Base-by-base conservation (phyloP, 2,797 vertebrate species). In the Peromyscus eremicus region DNA sequence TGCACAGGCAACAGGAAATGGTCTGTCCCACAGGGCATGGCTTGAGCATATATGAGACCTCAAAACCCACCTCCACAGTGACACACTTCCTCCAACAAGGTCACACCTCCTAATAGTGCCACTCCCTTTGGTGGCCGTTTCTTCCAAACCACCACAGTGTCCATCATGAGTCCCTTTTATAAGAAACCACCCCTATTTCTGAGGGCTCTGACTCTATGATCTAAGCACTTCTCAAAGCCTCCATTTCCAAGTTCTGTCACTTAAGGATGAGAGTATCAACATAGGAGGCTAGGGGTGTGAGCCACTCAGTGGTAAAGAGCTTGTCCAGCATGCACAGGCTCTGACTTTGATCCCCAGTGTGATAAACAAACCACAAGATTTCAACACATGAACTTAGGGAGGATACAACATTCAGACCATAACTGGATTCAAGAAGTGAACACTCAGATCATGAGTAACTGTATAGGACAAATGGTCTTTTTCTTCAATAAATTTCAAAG, bases 401-500 rank as follows among this genome's bases (percentile, higher is more conserved):
- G 52, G 29, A 66, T 34, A 43, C 43, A 79, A n/a, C 82, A 40
- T 64, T 40, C 52, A 62, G 37, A 91, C 37, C 23, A 55, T 3
- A 64, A 10, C 16, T 86, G 66, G 19, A 73, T 68, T 27, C 57
- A 49, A 84, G 21, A 43, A 87, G 12, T 8, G 32, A 91, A 85
- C 10, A 37, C 66, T 32, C 32, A 89, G 64, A 66, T 37, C 49
- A 60, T 17, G 10, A 16, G 12, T 81, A 75, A 89, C 64, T 49
- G 89, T 84, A 49, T 21, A 43, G 52, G 4, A 94, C 71, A 91
- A 76, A 93, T 91, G 37, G 89, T 6, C 5, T 60, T 62, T 89
- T 92, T 97, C 75, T 79, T 89, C 68, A 91, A 91, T n/a, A 93
- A 93, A 62, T 34, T 57, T 9, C 40, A 76, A 86, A 87, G 19